Conservation (phyloP, 2,797 vertebrate genomes). For the Rhinogobio ventralis region DNA sequence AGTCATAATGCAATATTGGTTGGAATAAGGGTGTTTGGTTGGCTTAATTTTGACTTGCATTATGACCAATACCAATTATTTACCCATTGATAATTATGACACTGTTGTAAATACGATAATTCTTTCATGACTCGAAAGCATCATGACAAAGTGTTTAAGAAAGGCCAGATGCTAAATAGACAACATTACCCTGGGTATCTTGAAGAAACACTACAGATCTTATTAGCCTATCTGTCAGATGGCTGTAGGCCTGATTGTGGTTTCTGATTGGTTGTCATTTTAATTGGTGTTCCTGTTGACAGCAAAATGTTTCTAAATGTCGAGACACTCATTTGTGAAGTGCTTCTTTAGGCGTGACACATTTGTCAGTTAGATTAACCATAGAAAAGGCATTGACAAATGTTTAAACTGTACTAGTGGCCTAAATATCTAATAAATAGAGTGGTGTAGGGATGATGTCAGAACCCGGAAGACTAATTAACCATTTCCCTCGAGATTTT, state of each 20-base stretch:
- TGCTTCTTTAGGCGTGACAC: not conserved
- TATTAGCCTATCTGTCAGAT: not conserved
- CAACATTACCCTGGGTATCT: not conserved
- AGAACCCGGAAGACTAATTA: not conserved
- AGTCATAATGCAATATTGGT: not conserved
- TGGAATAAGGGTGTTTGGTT: not conserved
- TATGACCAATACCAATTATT: not conserved
- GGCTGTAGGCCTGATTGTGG: not conserved
- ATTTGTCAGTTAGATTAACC: conserved; percentile 6
- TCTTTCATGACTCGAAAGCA: not conserved
- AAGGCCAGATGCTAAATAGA: not conserved
- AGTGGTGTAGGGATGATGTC: not conserved
- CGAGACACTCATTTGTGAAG: conserved; percentile 19
- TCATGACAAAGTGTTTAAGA: conserved; percentile 4
- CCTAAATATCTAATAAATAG: not conserved
- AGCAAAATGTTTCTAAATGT: not conserved
- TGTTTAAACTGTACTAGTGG: not conserved
- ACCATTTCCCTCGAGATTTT: not conserved
- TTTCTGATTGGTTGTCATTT: not conserved
- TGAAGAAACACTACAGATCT: not conserved
- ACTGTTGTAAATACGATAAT: not conserved
- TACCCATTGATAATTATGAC: not conserved
- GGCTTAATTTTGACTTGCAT: not conserved
- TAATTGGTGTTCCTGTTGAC: conserved; percentile 3
- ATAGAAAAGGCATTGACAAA: not conserved